These are phyloP conservation scores for Avahi laniger DNA, from an alignment of 2,797 vertebrate species.

Conservation along the genomic window DNA sequence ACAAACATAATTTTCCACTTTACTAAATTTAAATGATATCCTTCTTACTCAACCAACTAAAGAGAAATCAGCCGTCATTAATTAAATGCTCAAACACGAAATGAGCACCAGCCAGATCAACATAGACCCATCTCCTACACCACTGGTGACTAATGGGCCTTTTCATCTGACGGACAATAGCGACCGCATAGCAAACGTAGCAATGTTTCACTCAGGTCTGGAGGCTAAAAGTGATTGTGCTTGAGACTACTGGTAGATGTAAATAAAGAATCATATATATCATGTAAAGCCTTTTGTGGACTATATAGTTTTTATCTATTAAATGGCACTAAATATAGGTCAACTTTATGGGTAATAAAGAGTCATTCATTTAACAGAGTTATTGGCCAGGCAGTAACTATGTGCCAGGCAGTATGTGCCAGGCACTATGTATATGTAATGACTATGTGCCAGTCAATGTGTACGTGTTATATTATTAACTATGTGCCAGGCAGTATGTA, in stretches of 20 bases:
- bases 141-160: not conserved
- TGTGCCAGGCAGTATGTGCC: not conserved
- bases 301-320: not conserved
- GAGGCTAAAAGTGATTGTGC: not conserved
- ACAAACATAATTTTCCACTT: constrained; percentile 2
- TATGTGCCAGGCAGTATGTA: not conserved
- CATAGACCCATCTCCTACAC: not conserved
- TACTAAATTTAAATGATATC: constrained; percentile 1
- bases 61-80: not conserved
- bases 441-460: not conserved
- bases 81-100: not conserved
- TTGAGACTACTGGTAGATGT: not conserved
- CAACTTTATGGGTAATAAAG: not conserved
- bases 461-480: not conserved
- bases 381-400: not conserved
- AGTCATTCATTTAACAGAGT: not conserved
- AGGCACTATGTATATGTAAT: not conserved
- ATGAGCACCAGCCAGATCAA: not conserved
- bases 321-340: not conserved
- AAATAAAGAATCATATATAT: not conserved
- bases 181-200: not conserved
- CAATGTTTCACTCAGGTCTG: not conserved
- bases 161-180: not conserved
- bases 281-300: not conserved
- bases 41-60: not conserved